Base-by-base conservation (phyloP, 1,140 invertebrate species). In the Polypedilum pembai region DNA sequence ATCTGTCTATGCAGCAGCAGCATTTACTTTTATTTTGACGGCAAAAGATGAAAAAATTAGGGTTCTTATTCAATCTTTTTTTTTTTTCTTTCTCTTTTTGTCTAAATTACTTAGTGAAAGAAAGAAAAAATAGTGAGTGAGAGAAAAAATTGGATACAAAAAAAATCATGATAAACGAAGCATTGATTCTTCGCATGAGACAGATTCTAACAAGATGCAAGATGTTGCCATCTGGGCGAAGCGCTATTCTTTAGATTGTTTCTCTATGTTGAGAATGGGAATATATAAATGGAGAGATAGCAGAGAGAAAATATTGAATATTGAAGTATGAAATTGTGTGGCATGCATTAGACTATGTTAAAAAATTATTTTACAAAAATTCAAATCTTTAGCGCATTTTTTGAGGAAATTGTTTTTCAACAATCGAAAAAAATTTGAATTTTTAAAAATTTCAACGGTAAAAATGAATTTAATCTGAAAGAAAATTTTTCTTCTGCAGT, bases 1-100 rank as follows among this genome's bases (percentile, higher is more conserved):
- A 45, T 45, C 41, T 45, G 41, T 45, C 15, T 45, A 8, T 45
- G 41, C 8, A n/a, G 45, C 3, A n/a, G 8, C 45, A 56, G n/a
- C 45, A 56, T n/a, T n/a, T n/a, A 12, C 8, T 15, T n/a, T 4
- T 15, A 69, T 18, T 69, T 20, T 69, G 65, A 69, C 65, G 65
- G 65, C 65, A 69, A 69, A 69, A 69, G 65, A 69, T 69, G 65
- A 69, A 69, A 20, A 69, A 69, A 69, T 69, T 69, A 20, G 65
- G 65, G 65, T 69, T 69, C 65, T 69, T 69, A 69, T 69, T 69
- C 65, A 69, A 69, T 69, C 20, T 69, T 20, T 5, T 12, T 12
- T 69, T 69, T 20, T 5, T 12, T 12, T 56, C 45, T 56, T 56
- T 56, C 45, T 10, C 15, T 56, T 56, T 12, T 56, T 56, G 45